These are phyloP conservation scores for Amblyjoppa fuscipennis DNA, from an alignment of 2,888 invertebrate genomes.

Conservation along the genomic window DNA sequence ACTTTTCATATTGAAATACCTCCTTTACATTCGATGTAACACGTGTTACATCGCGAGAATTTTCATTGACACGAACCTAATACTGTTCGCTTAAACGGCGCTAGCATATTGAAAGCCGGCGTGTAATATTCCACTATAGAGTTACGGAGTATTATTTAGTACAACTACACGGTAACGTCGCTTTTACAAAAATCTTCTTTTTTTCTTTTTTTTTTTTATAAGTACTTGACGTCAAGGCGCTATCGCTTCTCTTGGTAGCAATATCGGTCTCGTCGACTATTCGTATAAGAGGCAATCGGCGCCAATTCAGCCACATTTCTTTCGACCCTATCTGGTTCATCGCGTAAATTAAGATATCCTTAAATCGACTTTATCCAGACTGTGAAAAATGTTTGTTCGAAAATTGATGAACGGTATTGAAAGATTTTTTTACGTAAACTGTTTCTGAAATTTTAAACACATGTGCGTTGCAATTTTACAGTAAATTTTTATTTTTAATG, in stretches of 20 bases:
- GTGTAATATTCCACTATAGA: neutral
- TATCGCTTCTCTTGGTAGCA: neutral
- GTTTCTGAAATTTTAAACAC: neutral
- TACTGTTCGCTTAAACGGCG: neutral
- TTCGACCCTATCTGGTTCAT: too few species aligned
- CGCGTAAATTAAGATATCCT: too few species aligned
- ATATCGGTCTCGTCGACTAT: neutral
- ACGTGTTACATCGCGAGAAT: neutral
- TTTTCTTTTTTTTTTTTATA: neutral
- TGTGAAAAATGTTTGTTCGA: too few species aligned
- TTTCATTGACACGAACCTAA: neutral
- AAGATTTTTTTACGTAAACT: too few species aligned
- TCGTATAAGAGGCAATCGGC: too few species aligned
- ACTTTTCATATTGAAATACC: constrained; percentile 3
- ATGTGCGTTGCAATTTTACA: neutral
- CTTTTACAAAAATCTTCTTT: neutral
- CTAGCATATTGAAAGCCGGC: neutral
- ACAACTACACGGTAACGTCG: neutral
- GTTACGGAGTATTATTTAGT: neutral
- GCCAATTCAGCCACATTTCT: too few species aligned
- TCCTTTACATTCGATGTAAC: neutral
- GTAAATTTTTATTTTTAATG: neutral
- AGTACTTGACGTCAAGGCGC: neutral
- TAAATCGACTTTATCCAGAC: too few species aligned
- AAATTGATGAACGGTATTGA: too few species aligned